Conservation (phyloP, 2,888 invertebrate species). For the Cylindroiulus punctatus region DNA sequence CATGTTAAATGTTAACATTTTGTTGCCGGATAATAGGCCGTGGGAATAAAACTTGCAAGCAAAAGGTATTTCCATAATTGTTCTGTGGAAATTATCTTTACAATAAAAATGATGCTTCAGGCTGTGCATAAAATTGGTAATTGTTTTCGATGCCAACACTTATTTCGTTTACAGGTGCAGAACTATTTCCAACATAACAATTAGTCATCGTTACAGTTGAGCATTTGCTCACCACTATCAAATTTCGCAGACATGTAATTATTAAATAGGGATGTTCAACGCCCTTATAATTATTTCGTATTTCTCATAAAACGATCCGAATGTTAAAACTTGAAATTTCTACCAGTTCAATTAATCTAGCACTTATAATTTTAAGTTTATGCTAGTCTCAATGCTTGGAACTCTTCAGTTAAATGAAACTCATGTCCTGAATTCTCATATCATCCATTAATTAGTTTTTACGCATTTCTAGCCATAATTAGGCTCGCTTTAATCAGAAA, state of each 20-base stretch:
- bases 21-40: neutral
- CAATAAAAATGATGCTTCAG: neutral
- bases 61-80: no score
- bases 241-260: neutral
- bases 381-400: no score
- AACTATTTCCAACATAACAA: neutral
- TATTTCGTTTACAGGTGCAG: neutral
- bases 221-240: neutral
- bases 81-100: no score
- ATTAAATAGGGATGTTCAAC: neutral
- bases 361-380: no score
- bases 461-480: conserved; percentile 13
- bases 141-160: neutral
- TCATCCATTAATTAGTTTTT: conserved; percentile 1
- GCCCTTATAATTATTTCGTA: neutral
- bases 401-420: conserved; percentile 5
- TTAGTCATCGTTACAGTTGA: neutral
- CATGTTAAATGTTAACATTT: neutral
- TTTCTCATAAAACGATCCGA: no score
- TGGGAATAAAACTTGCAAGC: neutral
- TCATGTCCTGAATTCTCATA: neutral
- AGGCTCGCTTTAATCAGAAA: conserved; percentile 5
- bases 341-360: neutral
- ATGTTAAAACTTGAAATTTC: no score
- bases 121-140: no score